These are phyloP conservation scores for Microcaecilia unicolor DNA, from an alignment of 2,797 vertebrate genomes.

Conservation along the genomic window DNA sequence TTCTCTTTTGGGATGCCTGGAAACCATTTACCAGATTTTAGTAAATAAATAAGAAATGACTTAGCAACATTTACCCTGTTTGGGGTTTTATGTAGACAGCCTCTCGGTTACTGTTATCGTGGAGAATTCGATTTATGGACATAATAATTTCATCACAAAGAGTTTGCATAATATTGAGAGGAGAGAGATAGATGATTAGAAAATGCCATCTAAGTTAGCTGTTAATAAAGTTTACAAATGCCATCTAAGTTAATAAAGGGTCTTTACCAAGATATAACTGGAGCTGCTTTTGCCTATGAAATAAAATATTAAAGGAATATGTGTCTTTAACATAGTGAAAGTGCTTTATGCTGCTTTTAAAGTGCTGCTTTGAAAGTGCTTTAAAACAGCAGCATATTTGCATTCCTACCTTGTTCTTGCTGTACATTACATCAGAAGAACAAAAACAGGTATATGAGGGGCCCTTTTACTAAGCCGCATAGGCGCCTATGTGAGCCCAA, in stretches of 20 bases:
- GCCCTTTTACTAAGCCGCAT: no score
- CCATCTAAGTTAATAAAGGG: conserved; percentile 9
- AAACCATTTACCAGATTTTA: conserved; percentile 32
- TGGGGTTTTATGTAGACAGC: conserved; percentile 21
- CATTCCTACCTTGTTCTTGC: no score
- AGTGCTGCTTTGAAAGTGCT: no score
- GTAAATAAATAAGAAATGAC: conserved; percentile 10
- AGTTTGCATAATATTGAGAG: background rate
- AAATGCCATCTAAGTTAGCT: conserved; percentile 22
- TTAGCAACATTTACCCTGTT: conserved; percentile 2
- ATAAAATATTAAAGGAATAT: no score
- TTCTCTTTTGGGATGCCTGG: conserved; percentile 32
- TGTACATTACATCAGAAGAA: no score
- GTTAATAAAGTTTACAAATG: no score
- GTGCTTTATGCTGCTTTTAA: no score
- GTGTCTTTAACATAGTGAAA: no score
- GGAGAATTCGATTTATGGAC: conserved; percentile 11
- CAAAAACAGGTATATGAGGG: no score
- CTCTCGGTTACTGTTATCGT: conserved; percentile 19
- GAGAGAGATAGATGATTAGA: conserved; percentile 17
- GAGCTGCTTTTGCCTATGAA: conserved; percentile 9
- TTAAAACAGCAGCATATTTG: no score
- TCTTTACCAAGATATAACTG: background rate
- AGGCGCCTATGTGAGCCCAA: no score
- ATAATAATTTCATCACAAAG: conserved; percentile 21